Evolutionary conservation across 2,797 vertebrate species (phyloP), one percentile per base, ranked within the genome.

Genomic region (Glossophaga mutica): DNA sequence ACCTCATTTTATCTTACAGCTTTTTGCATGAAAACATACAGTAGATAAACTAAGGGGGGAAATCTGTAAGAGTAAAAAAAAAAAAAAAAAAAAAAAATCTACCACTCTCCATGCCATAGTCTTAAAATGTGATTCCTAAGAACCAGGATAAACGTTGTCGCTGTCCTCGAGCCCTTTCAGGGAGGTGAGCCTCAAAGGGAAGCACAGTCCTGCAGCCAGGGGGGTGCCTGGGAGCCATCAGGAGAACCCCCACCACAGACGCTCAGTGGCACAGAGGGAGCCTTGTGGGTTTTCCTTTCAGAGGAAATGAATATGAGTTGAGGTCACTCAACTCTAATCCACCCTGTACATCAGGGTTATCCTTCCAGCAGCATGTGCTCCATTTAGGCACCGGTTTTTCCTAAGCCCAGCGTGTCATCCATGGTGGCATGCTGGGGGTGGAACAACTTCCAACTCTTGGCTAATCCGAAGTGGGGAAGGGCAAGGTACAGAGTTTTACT

Each of bases 401-500:
- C 96, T 21, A 97, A 98, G 96, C 74, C 78, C 97, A 67, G 96
- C 94, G 32, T 94, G 97, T 96, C 97, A 98, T 29, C 97, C 96
- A 82, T 95, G 97, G 98, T 97, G 97, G 97, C 97, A 98, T 86
- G 96, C 97, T 96, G 97, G 96, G 98, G 98, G 98, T 95, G 97
- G 97, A 94, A 97, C 96, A 90, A 96, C 97, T 97, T 97, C 97
- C 98, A 98, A 79, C 91, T 97, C 95, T 0, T 94, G 92, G 90
- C 97, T 98, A 97, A 98, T 98, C 97, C 90, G 1, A 90, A 91
- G 93, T 83, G 90, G 96, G 96, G 0, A 94, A 97, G 97, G 97
- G 98, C 98, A 97, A 98, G 98, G 97, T 97, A 95, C 97, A 97
- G 96, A 91, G 98, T 97, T 98, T 98, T 96, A 98, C 97, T 98